Evolutionary conservation across 1,140 invertebrate species (phyloP).

Genomic region (Nasonia giraulti): DNA sequence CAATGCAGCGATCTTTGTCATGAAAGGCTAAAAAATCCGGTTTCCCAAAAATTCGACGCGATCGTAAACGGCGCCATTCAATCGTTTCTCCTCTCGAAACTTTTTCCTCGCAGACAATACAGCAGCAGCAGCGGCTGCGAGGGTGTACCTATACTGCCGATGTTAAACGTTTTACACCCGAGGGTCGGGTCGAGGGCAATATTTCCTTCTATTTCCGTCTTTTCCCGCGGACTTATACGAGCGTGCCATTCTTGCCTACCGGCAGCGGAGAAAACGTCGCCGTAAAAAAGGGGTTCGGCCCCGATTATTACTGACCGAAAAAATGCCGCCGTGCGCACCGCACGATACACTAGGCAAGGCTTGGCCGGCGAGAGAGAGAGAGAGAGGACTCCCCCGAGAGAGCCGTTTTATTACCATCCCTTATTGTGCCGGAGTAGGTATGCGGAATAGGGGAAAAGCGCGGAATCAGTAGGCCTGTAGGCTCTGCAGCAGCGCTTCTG

Average conservation of each 20-base stretch:
- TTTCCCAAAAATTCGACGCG: constrained; percentile 19
- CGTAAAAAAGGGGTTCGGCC: constrained; percentile 40
- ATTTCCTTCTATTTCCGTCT: background rate
- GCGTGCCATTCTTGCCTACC: background rate
- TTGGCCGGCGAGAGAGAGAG: background rate
- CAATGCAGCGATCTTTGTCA: background rate
- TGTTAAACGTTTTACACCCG: background rate
- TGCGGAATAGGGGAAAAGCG: background rate
- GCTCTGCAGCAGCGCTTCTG: background rate
- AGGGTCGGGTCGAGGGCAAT: background rate
- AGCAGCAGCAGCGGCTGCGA: no score
- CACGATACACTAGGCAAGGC: constrained; percentile 47
- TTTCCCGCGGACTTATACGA: background rate
- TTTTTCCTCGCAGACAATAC: background rate
- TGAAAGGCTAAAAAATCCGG: constrained; percentile 19
- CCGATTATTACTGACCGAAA: constrained; percentile 43
- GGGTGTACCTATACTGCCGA: background rate
- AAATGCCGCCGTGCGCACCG: constrained; percentile 28
- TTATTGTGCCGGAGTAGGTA: background rate
- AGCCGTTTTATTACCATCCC: constrained; percentile 14
- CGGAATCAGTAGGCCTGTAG: no score
- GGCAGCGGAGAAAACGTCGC: background rate
- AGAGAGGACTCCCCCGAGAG: background rate
- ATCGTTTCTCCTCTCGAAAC: background rate
- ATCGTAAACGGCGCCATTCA: background rate